phyloP scores from a whole-genome alignment of 2,797 vertebrate genomes.

The Sarcophilus harrisii region DNA sequence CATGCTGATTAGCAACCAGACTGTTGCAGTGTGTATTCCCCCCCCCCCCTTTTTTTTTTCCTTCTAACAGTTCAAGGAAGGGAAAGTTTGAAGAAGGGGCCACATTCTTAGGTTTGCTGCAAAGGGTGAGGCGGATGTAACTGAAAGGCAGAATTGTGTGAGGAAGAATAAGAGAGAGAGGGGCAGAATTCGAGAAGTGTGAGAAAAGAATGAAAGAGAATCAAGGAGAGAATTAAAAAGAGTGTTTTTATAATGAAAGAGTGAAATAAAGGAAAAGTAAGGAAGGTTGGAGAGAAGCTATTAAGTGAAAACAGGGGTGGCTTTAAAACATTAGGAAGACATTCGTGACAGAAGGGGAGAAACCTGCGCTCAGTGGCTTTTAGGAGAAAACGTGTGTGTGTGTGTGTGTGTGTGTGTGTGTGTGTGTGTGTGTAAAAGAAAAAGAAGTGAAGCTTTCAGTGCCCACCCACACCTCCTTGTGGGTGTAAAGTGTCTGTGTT shows the following conservation, averaged over 20 bases:
- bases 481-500: conserved; percentile 15
- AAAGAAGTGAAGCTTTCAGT: conserved; percentile 34
- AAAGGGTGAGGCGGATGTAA: neutral
- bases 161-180: neutral
- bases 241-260: neutral
- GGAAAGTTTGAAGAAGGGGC: conserved; percentile 43
- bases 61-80: neutral
- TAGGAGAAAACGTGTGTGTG: neutral
- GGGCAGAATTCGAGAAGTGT: neutral
- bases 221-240: neutral
- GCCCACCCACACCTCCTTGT: conserved; percentile 44
- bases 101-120: neutral
- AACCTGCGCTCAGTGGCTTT: conserved; percentile 6
- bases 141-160: fast-evolving
- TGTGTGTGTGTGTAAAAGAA: neutral
- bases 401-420: neutral
- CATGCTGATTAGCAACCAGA: conserved; percentile 72
- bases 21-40: neutral
- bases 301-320: neutral
- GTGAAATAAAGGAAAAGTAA: neutral
- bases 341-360: conserved; percentile 30
- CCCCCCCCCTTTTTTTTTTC: neutral
- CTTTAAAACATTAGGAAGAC: neutral
- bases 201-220: fast-evolving
- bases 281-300: too few species aligned